Conservation (phyloP, 2,113 vertebrate species). For the Cyrtonyx montezumae region DNA sequence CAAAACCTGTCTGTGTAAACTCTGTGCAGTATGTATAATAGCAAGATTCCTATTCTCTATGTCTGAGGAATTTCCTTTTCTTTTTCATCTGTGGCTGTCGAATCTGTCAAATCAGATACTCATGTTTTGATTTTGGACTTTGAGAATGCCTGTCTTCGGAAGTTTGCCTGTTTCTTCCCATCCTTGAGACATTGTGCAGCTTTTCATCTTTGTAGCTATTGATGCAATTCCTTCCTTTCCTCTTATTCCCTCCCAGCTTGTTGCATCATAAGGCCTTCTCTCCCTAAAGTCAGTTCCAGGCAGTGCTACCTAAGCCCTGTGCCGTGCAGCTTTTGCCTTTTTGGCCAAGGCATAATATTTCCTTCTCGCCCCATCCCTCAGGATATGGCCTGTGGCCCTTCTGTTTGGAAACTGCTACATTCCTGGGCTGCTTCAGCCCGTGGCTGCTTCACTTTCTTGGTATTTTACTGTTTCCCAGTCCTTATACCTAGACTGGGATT, state of each 20-base stretch:
- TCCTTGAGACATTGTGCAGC: neutral
- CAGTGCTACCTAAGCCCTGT: neutral
- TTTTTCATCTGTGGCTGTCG: neutral
- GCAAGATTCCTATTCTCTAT: neutral
- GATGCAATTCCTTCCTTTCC: neutral
- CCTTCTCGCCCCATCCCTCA: fast-evolving
- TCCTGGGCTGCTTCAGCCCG: neutral
- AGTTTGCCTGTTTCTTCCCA: neutral
- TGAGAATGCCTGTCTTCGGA: neutral
- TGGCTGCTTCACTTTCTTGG: neutral
- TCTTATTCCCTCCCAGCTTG: fast-evolving
- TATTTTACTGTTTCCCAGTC: neutral
- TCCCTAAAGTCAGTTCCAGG: neutral
- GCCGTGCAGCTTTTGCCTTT: neutral
- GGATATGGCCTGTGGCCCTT: neutral
- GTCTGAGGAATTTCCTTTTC: neutral
- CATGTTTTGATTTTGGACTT: neutral
- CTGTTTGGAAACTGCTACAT: neutral
- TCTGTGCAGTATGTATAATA: neutral
- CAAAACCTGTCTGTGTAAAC: neutral
- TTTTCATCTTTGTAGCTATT: neutral
- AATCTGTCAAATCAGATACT: neutral
- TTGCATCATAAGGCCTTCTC: neutral
- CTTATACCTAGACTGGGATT: neutral
- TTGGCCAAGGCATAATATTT: neutral